Percentiles rank a stretch among this genome's conserved stretches.
Evolutionary conservation across 2,888 invertebrate species (phyloP).

Genomic region (Crematogaster levior): DNA sequence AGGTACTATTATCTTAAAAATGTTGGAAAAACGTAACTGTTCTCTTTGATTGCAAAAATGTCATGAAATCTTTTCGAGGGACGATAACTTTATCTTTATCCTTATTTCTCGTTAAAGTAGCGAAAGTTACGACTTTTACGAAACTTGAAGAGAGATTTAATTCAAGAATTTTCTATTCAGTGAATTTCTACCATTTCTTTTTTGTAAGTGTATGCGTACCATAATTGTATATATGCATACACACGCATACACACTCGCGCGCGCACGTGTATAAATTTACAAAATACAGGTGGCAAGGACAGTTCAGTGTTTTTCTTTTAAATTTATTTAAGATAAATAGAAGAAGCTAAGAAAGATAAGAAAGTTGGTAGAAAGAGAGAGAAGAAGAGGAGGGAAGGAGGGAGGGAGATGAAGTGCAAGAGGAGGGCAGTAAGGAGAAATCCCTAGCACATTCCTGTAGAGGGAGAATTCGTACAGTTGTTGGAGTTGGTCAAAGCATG

Average conservation of each 20-base stretch:
- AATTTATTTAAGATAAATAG: constrained; percentile 27
- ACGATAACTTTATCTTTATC: constrained; percentile 25
- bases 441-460: constrained; percentile 58
- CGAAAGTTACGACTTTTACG: constrained; percentile 40
- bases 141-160: constrained; percentile 64
- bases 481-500: constrained; percentile 79
- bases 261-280: not conserved
- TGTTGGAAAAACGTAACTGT: constrained; percentile 40
- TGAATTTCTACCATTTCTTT: constrained; percentile 20
- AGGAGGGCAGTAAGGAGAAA: constrained; percentile 56
- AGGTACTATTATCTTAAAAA: not conserved
- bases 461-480: constrained; percentile 69
- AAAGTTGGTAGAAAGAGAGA: constrained; percentile 48
- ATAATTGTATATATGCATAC: not conserved
- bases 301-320: constrained; percentile 26
- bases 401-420: constrained; percentile 35
- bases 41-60: constrained; percentile 5
- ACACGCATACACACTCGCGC: not conserved
- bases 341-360: constrained; percentile 47
- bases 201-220: not conserved
- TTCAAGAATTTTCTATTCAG: constrained; percentile 67
- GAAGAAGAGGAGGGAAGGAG: constrained; percentile 11
- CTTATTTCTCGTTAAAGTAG: constrained; percentile 38
- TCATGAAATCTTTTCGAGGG: not conserved
- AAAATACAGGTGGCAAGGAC: not conserved